phyloP scores from a whole-genome alignment of 2,113 vertebrate genomes.

The Opisthocomus hoazin region DNA sequence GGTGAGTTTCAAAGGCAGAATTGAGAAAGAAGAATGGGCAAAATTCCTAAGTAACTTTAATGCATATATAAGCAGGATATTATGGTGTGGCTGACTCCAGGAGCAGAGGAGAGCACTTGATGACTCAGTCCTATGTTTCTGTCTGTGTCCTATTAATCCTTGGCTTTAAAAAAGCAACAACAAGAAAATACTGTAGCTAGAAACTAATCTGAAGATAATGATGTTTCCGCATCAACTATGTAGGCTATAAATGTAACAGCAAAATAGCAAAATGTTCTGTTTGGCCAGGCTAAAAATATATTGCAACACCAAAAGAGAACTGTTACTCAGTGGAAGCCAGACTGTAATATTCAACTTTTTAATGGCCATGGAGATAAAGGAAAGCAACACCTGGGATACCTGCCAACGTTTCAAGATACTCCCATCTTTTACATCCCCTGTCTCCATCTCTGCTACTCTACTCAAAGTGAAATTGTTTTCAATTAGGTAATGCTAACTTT shows the following conservation, averaged over 20 bases:
- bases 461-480: neutral
- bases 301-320: neutral
- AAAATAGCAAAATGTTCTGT: neutral
- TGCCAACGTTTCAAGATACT: neutral
- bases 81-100: neutral
- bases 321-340: neutral
- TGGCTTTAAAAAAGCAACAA: neutral
- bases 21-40: neutral
- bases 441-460: neutral
- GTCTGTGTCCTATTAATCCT: conserved; percentile 13
- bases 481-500: neutral
- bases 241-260: neutral
- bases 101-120: neutral
- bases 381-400: neutral
- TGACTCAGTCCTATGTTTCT: neutral
- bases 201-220: neutral
- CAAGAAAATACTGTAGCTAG: neutral
- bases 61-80: neutral
- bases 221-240: neutral
- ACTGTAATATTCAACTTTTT: neutral
- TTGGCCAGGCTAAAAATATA: conserved; percentile 5
- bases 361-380: neutral
- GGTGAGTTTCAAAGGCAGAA: neutral
- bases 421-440: neutral
- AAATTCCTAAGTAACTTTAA: neutral